A percentile compares a stretch with the other conserved stretches of the same genome.
These are phyloP conservation scores for Peromyscus aztecus DNA, from an alignment of 2,797 vertebrate species.

Conservation along the genomic window DNA sequence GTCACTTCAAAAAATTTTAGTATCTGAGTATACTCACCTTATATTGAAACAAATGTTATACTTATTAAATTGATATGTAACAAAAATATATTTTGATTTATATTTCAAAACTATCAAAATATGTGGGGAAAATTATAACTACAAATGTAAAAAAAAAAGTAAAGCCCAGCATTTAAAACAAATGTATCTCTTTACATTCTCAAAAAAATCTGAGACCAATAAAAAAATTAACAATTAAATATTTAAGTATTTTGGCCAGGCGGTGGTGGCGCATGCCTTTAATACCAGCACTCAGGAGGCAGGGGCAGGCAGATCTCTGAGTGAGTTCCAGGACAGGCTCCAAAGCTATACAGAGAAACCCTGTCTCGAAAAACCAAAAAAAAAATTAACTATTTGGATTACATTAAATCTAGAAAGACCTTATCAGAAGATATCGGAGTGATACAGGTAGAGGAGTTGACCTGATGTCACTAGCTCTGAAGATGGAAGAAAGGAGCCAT, in stretches of 20 bases:
- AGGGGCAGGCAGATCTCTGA: too few relatives aligned
- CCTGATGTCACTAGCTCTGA: not conserved
- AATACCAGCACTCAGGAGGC: too few relatives aligned
- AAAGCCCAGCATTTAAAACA: not conserved
- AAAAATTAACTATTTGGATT: slow-evolving; percentile 33
- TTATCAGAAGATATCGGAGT: not conserved
- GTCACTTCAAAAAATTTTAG: slow-evolving; percentile 48
- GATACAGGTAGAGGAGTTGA: not conserved
- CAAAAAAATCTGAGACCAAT: not conserved
- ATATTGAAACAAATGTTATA: slow-evolving; percentile 62
- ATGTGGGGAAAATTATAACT: not conserved
- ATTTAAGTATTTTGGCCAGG: slow-evolving; percentile 24
- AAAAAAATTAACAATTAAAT: slow-evolving; percentile 40
- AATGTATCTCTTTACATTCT: not conserved
- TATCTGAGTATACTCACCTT: not conserved
- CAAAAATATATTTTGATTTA: slow-evolving; percentile 69
- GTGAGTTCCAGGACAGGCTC: too few relatives aligned
- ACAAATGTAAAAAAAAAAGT: not conserved
- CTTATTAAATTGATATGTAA: slow-evolving; percentile 24
- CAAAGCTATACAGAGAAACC: too few relatives aligned
- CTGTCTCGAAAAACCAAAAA: too few relatives aligned
- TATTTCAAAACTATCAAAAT: slow-evolving; percentile 5
- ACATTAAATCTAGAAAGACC: slow-evolving; percentile 55
- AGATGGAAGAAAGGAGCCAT: not conserved
- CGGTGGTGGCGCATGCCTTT: too few relatives aligned